Percentiles rank a stretch among this genome's conserved stretches.
Conservation (phyloP, 2,113 vertebrate species). For the Larimichthys polyactis region DNA sequence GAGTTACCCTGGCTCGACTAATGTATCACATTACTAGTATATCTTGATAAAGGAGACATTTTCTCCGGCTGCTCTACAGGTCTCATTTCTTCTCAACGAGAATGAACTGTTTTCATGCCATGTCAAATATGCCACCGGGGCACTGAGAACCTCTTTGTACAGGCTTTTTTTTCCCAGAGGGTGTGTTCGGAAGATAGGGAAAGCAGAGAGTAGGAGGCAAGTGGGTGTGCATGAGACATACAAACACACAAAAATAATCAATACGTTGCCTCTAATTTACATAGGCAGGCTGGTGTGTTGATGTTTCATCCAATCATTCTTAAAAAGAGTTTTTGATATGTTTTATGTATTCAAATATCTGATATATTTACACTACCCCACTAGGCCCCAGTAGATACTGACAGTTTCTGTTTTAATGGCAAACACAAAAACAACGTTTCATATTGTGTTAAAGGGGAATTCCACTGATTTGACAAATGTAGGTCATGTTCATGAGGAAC, state of each 20-base stretch:
- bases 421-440: neutral
- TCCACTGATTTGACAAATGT: neutral
- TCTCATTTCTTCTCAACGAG: constrained; percentile 34
- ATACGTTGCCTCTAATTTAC: constrained; percentile 9
- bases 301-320: constrained; percentile 7
- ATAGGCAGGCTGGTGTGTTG: neutral
- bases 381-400: neutral
- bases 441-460: neutral
- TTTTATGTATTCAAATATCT: neutral
- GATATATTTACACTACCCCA: neutral
- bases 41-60: constrained; percentile 57
- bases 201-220: neutral
- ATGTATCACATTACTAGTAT: constrained; percentile 32
- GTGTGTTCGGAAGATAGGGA: constrained; percentile 13
- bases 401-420: neutral
- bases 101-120: constrained; percentile 44
- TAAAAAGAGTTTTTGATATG: neutral
- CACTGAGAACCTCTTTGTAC: constrained; percentile 51
- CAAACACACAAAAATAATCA: neutral
- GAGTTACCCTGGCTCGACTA: constrained; percentile 17
- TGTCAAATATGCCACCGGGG: constrained; percentile 60
- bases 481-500: neutral
- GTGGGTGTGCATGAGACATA: neutral
- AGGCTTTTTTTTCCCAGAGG: constrained; percentile 23
- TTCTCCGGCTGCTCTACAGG: constrained; percentile 35